Evolutionary conservation across 2,113 vertebrate species (phyloP).

Genomic region (Pterocles burchelli): DNA sequence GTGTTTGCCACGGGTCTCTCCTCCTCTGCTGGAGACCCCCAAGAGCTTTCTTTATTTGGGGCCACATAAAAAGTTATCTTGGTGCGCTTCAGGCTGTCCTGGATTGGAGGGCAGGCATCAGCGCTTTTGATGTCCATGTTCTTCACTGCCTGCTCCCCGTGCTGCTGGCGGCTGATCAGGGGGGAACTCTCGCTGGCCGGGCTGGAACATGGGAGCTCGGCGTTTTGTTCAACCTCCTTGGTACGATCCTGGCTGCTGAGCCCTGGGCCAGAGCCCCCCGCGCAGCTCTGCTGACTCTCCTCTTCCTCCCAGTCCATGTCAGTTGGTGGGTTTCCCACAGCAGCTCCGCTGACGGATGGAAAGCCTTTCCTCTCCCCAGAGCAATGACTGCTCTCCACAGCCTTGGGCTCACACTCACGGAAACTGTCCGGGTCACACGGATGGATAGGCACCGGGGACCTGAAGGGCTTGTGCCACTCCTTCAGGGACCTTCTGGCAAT

Average conservation of each 20-base stretch:
- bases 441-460: background rate
- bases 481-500: conserved; percentile 42
- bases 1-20: background rate
- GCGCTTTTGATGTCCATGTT: conserved; percentile 37
- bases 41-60: conserved; percentile 32
- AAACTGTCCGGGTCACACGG: conserved; percentile 15
- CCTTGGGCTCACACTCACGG: background rate
- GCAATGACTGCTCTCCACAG: background rate
- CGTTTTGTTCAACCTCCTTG: background rate
- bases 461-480: conserved; percentile 66
- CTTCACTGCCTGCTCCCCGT: conserved; percentile 48
- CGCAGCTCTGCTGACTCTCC: background rate
- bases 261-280: background rate
- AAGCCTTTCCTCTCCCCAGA: background rate
- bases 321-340: background rate
- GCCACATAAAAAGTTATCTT: conserved; percentile 76
- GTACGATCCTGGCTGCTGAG: background rate
- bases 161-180: background rate
- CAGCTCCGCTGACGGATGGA: background rate
- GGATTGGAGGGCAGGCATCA: background rate
- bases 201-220: background rate
- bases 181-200: background rate
- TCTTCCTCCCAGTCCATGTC: background rate
- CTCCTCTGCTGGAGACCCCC: background rate
- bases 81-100: conserved; percentile 71